These are phyloP conservation scores for Zaprionus taronus DNA, from an alignment of 1,140 invertebrate genomes.

Conservation along the genomic window DNA sequence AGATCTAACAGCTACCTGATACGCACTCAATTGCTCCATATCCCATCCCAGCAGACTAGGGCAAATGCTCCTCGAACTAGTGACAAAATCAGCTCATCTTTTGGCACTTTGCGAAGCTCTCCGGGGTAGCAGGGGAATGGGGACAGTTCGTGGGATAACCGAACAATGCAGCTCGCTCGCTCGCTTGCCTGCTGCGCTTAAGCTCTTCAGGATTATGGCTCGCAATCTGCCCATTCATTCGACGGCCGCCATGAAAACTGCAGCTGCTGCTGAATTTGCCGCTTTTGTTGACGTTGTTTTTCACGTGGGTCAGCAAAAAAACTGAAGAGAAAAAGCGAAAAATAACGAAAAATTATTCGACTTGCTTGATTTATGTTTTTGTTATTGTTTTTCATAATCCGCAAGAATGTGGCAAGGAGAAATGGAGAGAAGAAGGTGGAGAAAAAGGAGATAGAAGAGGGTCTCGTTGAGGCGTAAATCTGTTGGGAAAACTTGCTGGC, in stretches of 20 bases:
- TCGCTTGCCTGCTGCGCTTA: constrained; percentile 33
- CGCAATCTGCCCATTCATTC: constrained; percentile 41
- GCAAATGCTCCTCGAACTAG: constrained; percentile 2
- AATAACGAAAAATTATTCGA: constrained; percentile 57
- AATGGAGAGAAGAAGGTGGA: constrained; percentile 5
- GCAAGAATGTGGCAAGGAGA: constrained; percentile 3
- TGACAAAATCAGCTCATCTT: constrained; percentile 42
- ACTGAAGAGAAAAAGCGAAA: constrained; percentile 21
- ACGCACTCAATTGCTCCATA: not conserved
- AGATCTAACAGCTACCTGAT: not conserved
- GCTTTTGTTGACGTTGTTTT: constrained; percentile 50
- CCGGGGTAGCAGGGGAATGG: not conserved
- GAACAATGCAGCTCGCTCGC: constrained; percentile 55
- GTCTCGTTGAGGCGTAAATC: not conserved
- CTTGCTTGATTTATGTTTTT: constrained; percentile 76
- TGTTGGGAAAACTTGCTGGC: constrained; percentile 13
- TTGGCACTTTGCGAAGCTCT: constrained; percentile 22
- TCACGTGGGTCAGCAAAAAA: constrained; percentile 53
- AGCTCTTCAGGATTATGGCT: constrained; percentile 58
- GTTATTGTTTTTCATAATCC: constrained; percentile 75
- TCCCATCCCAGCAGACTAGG: not conserved
- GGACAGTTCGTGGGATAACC: not conserved
- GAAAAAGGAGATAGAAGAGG: not conserved
- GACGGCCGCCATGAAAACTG: constrained; percentile 56
- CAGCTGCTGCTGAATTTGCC: constrained; percentile 64